A percentile compares a stretch with the other conserved stretches of the same genome.
Evolutionary conservation across 2,113 vertebrate species (phyloP).

Genomic region (Carassius carassius): DNA sequence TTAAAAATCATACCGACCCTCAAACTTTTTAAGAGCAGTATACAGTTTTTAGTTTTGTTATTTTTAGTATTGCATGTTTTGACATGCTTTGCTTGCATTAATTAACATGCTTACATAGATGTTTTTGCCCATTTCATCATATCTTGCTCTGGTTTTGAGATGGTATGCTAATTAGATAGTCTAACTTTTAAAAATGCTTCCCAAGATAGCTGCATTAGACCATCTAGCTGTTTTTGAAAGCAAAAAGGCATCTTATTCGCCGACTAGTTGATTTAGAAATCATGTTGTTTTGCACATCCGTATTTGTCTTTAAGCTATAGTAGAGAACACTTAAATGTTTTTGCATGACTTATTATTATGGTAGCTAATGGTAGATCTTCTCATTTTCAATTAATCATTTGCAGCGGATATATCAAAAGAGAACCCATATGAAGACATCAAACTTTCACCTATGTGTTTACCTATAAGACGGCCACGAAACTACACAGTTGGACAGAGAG

Average conservation of each 20-base stretch:
- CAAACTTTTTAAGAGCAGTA: no score
- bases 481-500: slow-evolving; percentile 74
- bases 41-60: background rate
- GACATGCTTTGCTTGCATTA: background rate
- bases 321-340: background rate
- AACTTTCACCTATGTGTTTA: slow-evolving; percentile 78
- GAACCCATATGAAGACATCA: slow-evolving; percentile 86
- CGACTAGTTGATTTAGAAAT: background rate
- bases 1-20: no score
- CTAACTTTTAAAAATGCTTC: background rate
- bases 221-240: background rate
- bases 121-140: background rate
- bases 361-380: background rate
- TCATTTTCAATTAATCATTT: background rate
- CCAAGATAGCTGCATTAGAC: background rate
- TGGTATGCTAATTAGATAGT: background rate
- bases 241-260: background rate
- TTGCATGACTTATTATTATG: background rate
- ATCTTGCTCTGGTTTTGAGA: background rate
- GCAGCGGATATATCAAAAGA: slow-evolving; percentile 79
- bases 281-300: background rate
- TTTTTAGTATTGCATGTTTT: background rate
- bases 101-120: background rate
- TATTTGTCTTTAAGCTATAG: background rate
- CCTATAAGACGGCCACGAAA: slow-evolving; percentile 77